Evolutionary conservation across 2,888 invertebrate genomes (phyloP).

Genomic region (Molorchus minor): DNA sequence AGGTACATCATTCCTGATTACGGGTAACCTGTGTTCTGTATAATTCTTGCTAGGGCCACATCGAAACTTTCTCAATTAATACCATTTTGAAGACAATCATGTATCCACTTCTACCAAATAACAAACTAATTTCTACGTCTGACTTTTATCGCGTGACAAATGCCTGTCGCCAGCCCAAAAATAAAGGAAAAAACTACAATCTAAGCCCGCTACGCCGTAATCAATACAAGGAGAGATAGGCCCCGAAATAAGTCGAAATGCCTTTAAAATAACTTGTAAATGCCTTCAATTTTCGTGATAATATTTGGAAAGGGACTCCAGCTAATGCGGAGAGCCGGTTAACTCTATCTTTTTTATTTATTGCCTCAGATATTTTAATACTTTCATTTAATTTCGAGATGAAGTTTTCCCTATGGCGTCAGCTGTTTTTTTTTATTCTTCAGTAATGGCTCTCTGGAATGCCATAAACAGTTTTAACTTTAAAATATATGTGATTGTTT

Average conservation of each 20-base stretch:
- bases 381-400: slow-evolving; percentile 42
- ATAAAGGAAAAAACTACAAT: slow-evolving; percentile 41
- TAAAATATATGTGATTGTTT: background rate
- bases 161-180: slow-evolving; percentile 49
- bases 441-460: slow-evolving; percentile 4
- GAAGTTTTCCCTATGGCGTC: slow-evolving; percentile 20
- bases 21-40: no score
- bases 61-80: slow-evolving; percentile 31
- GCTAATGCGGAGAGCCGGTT: slow-evolving; percentile 34
- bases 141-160: slow-evolving; percentile 52
- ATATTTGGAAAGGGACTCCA: slow-evolving; percentile 24
- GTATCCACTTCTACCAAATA: slow-evolving; percentile 27
- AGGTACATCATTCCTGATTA: no score
- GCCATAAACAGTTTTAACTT: slow-evolving; percentile 5
- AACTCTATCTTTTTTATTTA: slow-evolving; percentile 40
- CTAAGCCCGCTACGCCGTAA: slow-evolving; percentile 42
- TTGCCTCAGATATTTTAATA: slow-evolving; percentile 39
- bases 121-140: slow-evolving; percentile 49
- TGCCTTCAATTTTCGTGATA: slow-evolving; percentile 38
- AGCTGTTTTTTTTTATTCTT: slow-evolving; percentile 15
- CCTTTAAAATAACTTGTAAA: slow-evolving; percentile 44
- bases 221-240: slow-evolving; percentile 44
- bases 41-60: slow-evolving; percentile 20
- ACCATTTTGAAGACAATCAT: slow-evolving; percentile 30
- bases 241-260: slow-evolving; percentile 39